Conservation (phyloP, 37 sponge, comb jelly and placozoan genomes). For the Crambe crambe region DNA sequence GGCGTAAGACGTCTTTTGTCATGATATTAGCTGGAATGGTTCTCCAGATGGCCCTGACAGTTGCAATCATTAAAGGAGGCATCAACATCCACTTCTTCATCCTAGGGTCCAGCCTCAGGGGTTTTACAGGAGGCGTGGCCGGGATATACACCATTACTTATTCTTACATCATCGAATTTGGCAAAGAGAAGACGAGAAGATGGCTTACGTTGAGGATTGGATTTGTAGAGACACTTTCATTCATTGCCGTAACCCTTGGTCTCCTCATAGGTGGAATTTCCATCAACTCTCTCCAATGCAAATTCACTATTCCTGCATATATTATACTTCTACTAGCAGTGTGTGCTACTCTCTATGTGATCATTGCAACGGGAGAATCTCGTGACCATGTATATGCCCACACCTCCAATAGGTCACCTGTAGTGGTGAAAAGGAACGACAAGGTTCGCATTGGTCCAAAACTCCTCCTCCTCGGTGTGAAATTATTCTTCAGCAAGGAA, state of each 20-base stretch:
- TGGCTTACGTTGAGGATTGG: slow-evolving; percentile 59
- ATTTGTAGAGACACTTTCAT: slow-evolving; percentile 17
- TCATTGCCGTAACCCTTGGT: slow-evolving; percentile 38
- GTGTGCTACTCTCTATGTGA: slow-evolving; percentile 15
- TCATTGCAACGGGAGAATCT: slow-evolving; percentile 59
- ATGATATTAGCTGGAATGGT: slow-evolving; percentile 14
- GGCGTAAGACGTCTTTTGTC: slow-evolving; percentile 43
- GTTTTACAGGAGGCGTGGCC: slow-evolving; percentile 49
- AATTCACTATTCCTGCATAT: slow-evolving; percentile 21
- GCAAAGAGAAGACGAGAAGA: slow-evolving; percentile 31
- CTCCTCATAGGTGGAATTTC: slow-evolving; percentile 34
- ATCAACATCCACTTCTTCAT: slow-evolving; percentile 35
- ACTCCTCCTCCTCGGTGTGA: slow-evolving; percentile 21
- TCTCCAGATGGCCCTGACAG: neutral
- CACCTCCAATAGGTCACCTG: neutral
- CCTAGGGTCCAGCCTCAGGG: slow-evolving; percentile 22
- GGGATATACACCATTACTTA: slow-evolving; percentile 38
- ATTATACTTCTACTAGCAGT: neutral
- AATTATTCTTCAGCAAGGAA: slow-evolving; percentile 35
- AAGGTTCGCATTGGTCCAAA: slow-evolving; percentile 14
- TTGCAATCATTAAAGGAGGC: slow-evolving; percentile 20
- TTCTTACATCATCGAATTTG: slow-evolving; percentile 56
- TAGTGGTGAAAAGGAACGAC: neutral
- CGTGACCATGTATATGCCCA: neutral
- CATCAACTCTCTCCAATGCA: slow-evolving; percentile 25